These are phyloP conservation scores for Vanacampus margaritifer DNA, from an alignment of 2,113 vertebrate species.

Conservation along the genomic window DNA sequence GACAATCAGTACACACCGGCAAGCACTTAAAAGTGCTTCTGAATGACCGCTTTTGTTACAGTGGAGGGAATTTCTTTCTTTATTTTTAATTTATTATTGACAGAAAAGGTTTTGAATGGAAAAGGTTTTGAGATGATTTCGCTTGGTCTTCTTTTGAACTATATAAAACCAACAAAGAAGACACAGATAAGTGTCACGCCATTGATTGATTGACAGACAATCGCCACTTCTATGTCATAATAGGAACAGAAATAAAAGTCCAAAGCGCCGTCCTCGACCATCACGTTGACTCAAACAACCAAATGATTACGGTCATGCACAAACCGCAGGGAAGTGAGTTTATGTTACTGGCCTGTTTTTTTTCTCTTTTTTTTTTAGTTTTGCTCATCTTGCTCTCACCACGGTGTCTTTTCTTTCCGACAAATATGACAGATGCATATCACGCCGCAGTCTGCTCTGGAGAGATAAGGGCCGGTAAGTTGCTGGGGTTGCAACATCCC, in stretches of 20 bases:
- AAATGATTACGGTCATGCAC: slow-evolving; percentile 49
- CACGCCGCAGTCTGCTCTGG: slow-evolving; percentile 71
- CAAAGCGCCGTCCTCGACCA: not conserved
- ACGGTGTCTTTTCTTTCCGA: slow-evolving; percentile 73
- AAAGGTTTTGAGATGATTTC: too few species aligned
- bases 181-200: too few species aligned
- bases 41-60: too few species aligned
- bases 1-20: too few species aligned
- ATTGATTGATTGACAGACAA: too few species aligned
- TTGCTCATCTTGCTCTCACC: slow-evolving; percentile 64
- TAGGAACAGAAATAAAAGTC: not conserved
- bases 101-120: too few species aligned
- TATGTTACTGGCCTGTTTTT: slow-evolving; percentile 56
- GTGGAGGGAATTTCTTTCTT: too few species aligned
- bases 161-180: too few species aligned
- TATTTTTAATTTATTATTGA: too few species aligned
- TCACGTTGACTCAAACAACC: slow-evolving; percentile 22
- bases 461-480: slow-evolving; percentile 75
- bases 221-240: too few species aligned
- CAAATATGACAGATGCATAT: slow-evolving; percentile 80
- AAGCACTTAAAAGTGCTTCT: too few species aligned
- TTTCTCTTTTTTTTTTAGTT: slow-evolving; percentile 3
- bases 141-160: too few species aligned
- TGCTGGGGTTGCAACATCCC: slow-evolving; percentile 78
- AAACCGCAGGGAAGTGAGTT: slow-evolving; percentile 57